These are phyloP conservation scores for Triplophysa bombifrons DNA, from an alignment of 2,797 vertebrate genomes.

Conservation along the genomic window DNA sequence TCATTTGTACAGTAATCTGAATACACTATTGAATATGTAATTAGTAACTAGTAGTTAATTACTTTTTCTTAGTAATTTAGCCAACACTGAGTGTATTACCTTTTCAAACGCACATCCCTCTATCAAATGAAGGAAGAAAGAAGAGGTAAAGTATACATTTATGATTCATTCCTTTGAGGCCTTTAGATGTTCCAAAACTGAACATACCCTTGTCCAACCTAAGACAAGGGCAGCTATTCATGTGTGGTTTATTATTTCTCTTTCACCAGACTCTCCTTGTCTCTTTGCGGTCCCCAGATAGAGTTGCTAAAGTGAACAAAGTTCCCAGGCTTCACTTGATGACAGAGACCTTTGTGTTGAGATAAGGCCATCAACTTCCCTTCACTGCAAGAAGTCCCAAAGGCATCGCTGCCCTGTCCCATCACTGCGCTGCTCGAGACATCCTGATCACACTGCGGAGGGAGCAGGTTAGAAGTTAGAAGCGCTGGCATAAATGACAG, in stretches of 20 bases:
- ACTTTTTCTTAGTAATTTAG: too few relatives aligned
- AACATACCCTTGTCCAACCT: constrained; percentile 5
- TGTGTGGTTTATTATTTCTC: constrained; percentile 34
- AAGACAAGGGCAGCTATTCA: constrained; percentile 10
- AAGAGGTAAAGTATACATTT: not conserved
- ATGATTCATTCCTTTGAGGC: not conserved
- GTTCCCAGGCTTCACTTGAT: constrained; percentile 28
- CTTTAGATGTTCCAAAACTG: not conserved
- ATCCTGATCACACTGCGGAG: constrained; percentile 21
- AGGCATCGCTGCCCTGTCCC: constrained; percentile 19
- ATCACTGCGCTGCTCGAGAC: constrained; percentile 28
- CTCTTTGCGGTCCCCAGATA: constrained; percentile 38
- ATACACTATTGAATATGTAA: too few relatives aligned
- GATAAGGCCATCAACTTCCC: constrained; percentile 51
- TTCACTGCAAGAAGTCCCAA: constrained; percentile 29
- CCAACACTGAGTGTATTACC: not conserved
- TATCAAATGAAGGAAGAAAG: not conserved
- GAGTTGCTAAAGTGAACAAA: constrained; percentile 38
- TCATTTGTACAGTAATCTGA: too few relatives aligned
- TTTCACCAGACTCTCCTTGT: constrained; percentile 26
- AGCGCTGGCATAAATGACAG: constrained; percentile 46
- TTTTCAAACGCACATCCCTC: not conserved
- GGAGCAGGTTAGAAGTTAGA: constrained; percentile 26
- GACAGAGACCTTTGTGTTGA: constrained; percentile 41
- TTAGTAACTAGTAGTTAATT: too few relatives aligned